These are phyloP conservation scores for Blera fallax DNA, from an alignment of 2,888 invertebrate genomes.

Conservation along the genomic window DNA sequence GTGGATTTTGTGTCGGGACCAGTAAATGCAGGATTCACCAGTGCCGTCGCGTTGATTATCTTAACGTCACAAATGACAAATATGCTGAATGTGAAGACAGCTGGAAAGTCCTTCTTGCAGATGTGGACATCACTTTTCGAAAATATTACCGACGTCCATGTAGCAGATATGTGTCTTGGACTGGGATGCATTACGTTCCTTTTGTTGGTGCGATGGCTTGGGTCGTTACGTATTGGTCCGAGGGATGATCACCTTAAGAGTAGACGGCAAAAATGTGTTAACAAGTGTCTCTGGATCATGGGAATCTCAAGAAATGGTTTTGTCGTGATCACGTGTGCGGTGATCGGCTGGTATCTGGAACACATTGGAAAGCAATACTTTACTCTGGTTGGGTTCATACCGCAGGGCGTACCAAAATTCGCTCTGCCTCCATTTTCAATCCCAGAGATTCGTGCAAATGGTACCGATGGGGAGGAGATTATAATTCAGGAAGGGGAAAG, in stretches of 20 bases:
- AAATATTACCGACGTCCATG: slow-evolving; percentile 85
- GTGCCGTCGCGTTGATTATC: slow-evolving; percentile 94
- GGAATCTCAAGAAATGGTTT: slow-evolving; percentile 92
- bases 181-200: slow-evolving; percentile 88
- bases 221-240: slow-evolving; percentile 85
- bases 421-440: slow-evolving; percentile 87
- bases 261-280: slow-evolving; percentile 83
- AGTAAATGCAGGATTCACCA: slow-evolving; percentile 94
- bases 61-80: slow-evolving; percentile 93
- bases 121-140: slow-evolving; percentile 89
- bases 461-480: slow-evolving; percentile 75
- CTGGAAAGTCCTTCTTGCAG: slow-evolving; percentile 89
- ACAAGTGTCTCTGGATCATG: slow-evolving; percentile 87
- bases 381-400: slow-evolving; percentile 87
- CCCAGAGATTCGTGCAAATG: slow-evolving; percentile 78
- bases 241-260: slow-evolving; percentile 81
- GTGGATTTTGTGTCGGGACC: slow-evolving; percentile 95
- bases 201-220: slow-evolving; percentile 88
- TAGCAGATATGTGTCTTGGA: slow-evolving; percentile 90
- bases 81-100: slow-evolving; percentile 87
- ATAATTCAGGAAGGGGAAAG: slow-evolving; percentile 74
- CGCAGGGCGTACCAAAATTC: slow-evolving; percentile 87
- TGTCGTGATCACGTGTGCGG: slow-evolving; percentile 87
- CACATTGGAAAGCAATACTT: slow-evolving; percentile 82
- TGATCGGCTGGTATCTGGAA: slow-evolving; percentile 85